Base-by-base conservation (phyloP, 2,888 invertebrate species). In the Liopterus haemorrhoidalis region DNA sequence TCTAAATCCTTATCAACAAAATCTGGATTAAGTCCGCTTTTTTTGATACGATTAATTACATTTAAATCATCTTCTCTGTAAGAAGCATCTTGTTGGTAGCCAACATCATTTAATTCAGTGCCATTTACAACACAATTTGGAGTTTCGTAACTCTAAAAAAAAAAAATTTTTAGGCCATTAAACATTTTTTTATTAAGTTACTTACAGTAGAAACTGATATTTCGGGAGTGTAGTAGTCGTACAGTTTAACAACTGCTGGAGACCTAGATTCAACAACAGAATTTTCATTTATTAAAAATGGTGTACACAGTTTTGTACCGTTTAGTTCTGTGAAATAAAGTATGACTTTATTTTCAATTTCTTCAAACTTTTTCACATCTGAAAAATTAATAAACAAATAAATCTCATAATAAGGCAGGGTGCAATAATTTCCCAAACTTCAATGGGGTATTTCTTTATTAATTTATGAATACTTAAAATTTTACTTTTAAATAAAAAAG, bases 171-270 rank as follows among this genome's bases (percentile, higher is more conserved):
- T 8, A 15, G 12, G 11, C 18, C 16, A 39, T 27, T 27, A 18
- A 9, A 8, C 9, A 41, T 4, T 8, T 36, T 18, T 36, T 36
- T 3, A 32, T 12, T 8, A 31, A 14, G 18, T 2, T 21, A 41
- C 54, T 58, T 62, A 79, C 80, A 65, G 72, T 73, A 1, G 73
- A 71, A 38, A 75, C 68, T 15, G 69, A 70, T 16, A 72, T 59
- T 40, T 70, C 70, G 1, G 79, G 79, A 32, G 72, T 73, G 56
- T 82, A 83, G 55, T 83, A 83, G 64, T 83, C 82, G 36, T 74
- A 71, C 1, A 82, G 60, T 45, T 71, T 72, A 2, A 74, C 72
- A 48, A 72, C 69, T 0, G 78, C 78, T 1, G 79, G 72, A 15
- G 70, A 64, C 5, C 70, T 64, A 37, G 65, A 62, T 48, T 73